Evolutionary conservation across 2,113 vertebrate genomes (phyloP).

Genomic region (Chauna torquata): DNA sequence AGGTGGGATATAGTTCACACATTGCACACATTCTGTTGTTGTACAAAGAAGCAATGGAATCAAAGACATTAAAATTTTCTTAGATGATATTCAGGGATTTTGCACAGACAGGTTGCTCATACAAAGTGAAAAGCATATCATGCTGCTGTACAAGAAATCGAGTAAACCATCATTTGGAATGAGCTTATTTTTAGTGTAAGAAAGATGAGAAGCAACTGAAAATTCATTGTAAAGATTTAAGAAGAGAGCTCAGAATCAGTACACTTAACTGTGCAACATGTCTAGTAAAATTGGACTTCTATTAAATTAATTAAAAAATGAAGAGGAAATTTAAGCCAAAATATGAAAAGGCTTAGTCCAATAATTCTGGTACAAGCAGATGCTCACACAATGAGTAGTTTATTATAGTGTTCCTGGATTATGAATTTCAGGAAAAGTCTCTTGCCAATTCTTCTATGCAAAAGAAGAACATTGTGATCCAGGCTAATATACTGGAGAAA

Average conservation of each 20-base stretch:
- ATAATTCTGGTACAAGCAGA: background rate
- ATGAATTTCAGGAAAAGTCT: background rate
- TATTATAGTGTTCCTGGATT: background rate
- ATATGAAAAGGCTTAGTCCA: background rate
- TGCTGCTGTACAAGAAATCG: background rate
- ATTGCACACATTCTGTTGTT: background rate
- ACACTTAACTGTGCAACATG: background rate
- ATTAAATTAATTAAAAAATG: background rate
- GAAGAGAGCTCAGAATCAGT: background rate
- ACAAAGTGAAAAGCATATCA: background rate
- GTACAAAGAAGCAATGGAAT: background rate
- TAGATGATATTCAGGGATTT: background rate
- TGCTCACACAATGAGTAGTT: background rate
- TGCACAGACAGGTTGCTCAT: background rate
- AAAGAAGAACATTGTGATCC: background rate
- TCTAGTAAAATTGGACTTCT: background rate
- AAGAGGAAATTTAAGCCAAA: background rate
- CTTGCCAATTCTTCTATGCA: background rate
- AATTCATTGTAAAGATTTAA: background rate
- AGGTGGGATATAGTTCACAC: background rate
- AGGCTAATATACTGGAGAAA: background rate
- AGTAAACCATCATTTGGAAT: background rate
- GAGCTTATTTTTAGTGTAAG: background rate
- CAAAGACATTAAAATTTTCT: background rate
- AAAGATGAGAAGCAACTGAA: background rate